Conservation (phyloP, 2,113 vertebrate species). For the Deroptyus accipitrinus region DNA sequence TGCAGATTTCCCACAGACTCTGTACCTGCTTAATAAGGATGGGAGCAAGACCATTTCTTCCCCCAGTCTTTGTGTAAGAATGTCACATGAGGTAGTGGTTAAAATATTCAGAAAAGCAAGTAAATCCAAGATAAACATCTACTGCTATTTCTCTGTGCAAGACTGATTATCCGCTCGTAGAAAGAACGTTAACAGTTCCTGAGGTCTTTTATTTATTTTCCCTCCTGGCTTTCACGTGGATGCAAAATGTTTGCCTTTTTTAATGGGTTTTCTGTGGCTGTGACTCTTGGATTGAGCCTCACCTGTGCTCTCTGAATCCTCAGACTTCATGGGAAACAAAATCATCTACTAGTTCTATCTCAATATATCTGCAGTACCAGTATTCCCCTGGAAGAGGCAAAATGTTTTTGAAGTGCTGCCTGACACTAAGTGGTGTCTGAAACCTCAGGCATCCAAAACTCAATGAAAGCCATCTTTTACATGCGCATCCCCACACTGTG, state of each 20-base stretch:
- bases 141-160: not conserved
- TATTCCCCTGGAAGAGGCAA: not conserved
- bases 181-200: not conserved
- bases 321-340: not conserved
- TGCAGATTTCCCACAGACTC: not conserved
- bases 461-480: not conserved
- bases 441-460: not conserved
- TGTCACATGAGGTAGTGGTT: not conserved
- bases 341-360: not conserved
- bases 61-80: not conserved
- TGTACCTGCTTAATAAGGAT: not conserved
- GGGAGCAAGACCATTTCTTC: not conserved
- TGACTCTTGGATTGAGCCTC: not conserved
- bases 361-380: not conserved
- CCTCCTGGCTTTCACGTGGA: not conserved
- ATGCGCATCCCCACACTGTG: not conserved
- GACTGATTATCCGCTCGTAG: not conserved
- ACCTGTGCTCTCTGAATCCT: not conserved
- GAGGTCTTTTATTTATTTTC: not conserved
- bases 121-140: not conserved
- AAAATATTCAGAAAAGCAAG: not conserved
- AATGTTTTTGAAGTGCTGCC: not conserved
- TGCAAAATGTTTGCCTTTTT: not conserved
- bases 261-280: not conserved
- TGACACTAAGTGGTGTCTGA: not conserved